Base-by-base conservation (phyloP, 2,797 vertebrate genomes). In the Cuculus canorus region DNA sequence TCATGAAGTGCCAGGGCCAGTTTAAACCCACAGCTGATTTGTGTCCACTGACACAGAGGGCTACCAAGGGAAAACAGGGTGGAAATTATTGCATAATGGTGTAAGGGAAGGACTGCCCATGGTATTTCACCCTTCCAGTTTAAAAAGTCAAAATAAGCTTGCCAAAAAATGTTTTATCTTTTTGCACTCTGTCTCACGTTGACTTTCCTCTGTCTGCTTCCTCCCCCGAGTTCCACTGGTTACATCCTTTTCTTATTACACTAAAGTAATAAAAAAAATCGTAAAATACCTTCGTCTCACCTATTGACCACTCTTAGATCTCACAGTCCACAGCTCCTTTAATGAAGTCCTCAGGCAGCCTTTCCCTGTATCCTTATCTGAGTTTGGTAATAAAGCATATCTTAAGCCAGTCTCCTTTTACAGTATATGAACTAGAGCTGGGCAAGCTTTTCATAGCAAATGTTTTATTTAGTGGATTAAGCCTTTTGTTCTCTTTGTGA, bases 401-500 rank as follows among this genome's bases (percentile, higher is more conserved):
- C 80, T 88, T 76, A 88, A 94, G 91, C 70, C 77, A 90, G 79
- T 48, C 77, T 94, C 60, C 89, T 90, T 82, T 86, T 80, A 82
- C 73, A 95, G 43, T 28, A 86, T 48, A 94, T 82, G 77, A 96
- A 79, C 72, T 66, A 70, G 77, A 91, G 52, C 80, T 80, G 64
- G 80, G 73, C 87, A 96, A 88, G 81, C 60, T 93, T 88, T 83
- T 91, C 73, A 64, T 33, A 91, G 85, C 66, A 77, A 90, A 88
- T 86, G 53, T 82, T 95, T 96, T 93, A 92, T 95, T 95, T 94
- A 95, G 71, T 94, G 77, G 64, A 88, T 86, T 92, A 85, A 82
- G 78, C 53, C 93, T 96, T 95, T 96, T 95, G 94, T 96, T 95
- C 95, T 77, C 71, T 64, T 85, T 93, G 81, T 96, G 94, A 96